A percentile compares a stretch with the other conserved stretches of the same genome.
phyloP scores from a whole-genome alignment of 2,888 invertebrate species.

The Lasioglossum pauxillum region DNA sequence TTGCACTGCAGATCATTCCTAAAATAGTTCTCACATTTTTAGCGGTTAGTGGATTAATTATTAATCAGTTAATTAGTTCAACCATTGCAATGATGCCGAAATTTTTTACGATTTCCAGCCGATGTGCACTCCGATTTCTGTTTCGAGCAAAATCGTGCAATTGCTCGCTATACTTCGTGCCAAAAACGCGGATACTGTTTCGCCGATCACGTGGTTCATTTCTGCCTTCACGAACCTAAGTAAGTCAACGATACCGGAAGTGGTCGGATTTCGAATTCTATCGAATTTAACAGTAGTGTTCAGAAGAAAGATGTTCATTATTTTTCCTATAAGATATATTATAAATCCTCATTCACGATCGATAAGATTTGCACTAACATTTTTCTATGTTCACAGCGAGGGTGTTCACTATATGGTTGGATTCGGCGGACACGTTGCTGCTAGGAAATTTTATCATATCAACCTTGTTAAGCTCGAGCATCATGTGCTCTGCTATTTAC shows the following conservation, averaged over 20 bases:
- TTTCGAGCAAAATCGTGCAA: constrained; percentile 93
- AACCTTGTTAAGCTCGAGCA: constrained; percentile 88
- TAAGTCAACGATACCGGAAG: constrained; percentile 85
- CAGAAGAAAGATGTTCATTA: neutral
- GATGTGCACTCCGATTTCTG: constrained; percentile 91
- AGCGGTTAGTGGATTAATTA: constrained; percentile 86
- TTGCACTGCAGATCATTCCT: constrained; percentile 85
- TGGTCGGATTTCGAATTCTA: neutral
- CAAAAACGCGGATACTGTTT: constrained; percentile 91
- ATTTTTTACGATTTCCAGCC: constrained; percentile 85
- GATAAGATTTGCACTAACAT: neutral
- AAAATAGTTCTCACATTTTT: constrained; percentile 86
- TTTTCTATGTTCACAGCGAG: constrained; percentile 87
- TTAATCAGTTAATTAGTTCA: neutral
- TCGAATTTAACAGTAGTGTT: neutral
- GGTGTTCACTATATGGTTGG: constrained; percentile 92
- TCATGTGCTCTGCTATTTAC: constrained; percentile 89
- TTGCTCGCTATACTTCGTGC: constrained; percentile 89
- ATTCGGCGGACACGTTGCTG: constrained; percentile 90
- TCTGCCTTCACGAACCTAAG: constrained; percentile 93
- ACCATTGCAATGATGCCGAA: neutral
- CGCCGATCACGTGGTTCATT: constrained; percentile 92
- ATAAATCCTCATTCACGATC: neutral
- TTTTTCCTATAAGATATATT: neutral
- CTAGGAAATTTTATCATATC: constrained; percentile 91